phyloP scores from a whole-genome alignment of 2,888 invertebrate species.

The Synanthedon vespiformis region DNA sequence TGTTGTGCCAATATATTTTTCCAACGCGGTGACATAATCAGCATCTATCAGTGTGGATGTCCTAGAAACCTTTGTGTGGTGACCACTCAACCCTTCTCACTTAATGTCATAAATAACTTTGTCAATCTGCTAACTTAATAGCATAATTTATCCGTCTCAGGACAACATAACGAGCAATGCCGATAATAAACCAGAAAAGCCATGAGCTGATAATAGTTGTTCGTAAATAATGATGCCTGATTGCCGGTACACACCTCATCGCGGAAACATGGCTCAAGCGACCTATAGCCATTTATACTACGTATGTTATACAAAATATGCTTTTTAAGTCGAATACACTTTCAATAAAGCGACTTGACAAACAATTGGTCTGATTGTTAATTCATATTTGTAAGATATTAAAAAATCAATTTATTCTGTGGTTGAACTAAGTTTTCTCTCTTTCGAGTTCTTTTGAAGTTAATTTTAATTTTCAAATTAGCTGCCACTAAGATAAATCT shows the following conservation, averaged over 20 bases:
- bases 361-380: too few relatives aligned
- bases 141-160: slow-evolving; percentile 67
- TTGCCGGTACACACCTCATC: slow-evolving; percentile 56
- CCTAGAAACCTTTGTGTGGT: not conserved
- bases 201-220: slow-evolving; percentile 69
- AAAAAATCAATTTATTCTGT: too few relatives aligned
- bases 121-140: slow-evolving; percentile 71
- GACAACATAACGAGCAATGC: slow-evolving; percentile 68
- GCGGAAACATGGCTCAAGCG: slow-evolving; percentile 17
- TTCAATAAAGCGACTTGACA: too few relatives aligned
- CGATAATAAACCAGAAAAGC: slow-evolving; percentile 70
- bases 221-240: slow-evolving; percentile 69
- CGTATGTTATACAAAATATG: not conserved
- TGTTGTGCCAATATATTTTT: too few relatives aligned
- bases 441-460: too few relatives aligned
- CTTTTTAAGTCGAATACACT: too few relatives aligned
- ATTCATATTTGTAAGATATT: too few relatives aligned
- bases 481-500: too few relatives aligned
- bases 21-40: too few relatives aligned
- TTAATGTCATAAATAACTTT: slow-evolving; percentile 68
- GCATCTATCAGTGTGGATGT: not conserved
- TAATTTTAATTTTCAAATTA: too few relatives aligned
- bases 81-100: slow-evolving; percentile 52
- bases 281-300: too few relatives aligned
- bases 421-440: too few relatives aligned